Evolutionary conservation across 2,888 invertebrate species (phyloP), one percentile per base, ranked within the genome.

Genomic region (Pyrrhia umbra): DNA sequence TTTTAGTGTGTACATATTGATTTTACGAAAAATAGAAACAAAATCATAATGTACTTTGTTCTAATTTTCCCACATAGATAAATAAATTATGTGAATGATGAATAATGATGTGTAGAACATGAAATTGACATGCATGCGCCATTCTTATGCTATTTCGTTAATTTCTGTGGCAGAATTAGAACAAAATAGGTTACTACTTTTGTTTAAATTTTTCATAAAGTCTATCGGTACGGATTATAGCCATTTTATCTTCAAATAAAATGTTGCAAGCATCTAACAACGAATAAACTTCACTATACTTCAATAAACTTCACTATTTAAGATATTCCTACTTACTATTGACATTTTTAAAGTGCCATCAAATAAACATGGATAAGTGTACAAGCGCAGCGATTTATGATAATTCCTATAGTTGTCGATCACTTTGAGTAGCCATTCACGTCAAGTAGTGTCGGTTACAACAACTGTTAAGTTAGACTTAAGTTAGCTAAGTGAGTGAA

Each of bases 341-440:
- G 67, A 71, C 71, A 55, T 51, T 71, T 64, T 43, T 50, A 62
- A 71, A 65, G 50, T 67, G 49, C 57, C 40, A 65, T 77, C 59
- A 10, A 23, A 65, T 67, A 77, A 70, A 70, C 39, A 57, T 18
- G 49, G 60, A 62, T 64, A 59, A 52, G 21, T 20, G 39, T 8
- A 54, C 43, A 54, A 59, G 60, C 49, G 37, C 60, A 25, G 20
- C 51, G 61, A 72, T 69, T 73, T 73, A 76, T 60, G 77, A 68
- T 70, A 68, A 74, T 70, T 64, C 34, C 37, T 39, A 43, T 63
- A 34, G 60, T 62, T 52, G 55, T 58, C 60, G 56, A 63, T 61
- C 62, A 69, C 62, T 61, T 27, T 10, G 40, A 69, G 45, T 42
- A 62, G 39, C 60, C 55, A 63, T 77, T 75, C 60, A 55, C 34